phyloP scores from a whole-genome alignment of 1,140 invertebrate species.

The Alviniconcha marisindica region DNA sequence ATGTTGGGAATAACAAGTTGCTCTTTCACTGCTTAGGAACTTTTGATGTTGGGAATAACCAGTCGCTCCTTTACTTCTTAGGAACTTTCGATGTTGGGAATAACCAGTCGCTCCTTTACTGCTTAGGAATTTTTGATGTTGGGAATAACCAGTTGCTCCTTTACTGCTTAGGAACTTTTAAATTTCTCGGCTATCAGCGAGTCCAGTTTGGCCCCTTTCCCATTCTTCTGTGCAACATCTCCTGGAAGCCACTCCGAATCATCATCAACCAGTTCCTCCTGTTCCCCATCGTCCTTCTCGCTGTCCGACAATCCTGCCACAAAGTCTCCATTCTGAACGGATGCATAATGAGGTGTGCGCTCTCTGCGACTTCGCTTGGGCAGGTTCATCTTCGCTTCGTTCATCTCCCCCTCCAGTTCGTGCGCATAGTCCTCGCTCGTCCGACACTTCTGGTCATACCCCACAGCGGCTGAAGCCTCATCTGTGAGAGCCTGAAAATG shows the following conservation, averaged over 20 bases:
- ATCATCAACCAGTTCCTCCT: slow-evolving; percentile 25
- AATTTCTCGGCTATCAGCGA: slow-evolving; percentile 49
- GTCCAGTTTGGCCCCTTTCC: slow-evolving; percentile 46
- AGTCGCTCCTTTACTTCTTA: too few relatives aligned
- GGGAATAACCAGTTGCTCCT: too few relatives aligned
- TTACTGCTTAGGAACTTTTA: slow-evolving; percentile 26
- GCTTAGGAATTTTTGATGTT: too few relatives aligned
- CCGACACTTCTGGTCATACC: not conserved
- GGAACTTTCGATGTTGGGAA: too few relatives aligned
- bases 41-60: too few relatives aligned
- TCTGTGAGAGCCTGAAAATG: slow-evolving; percentile 15
- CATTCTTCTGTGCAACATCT: not conserved
- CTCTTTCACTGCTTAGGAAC: too few relatives aligned
- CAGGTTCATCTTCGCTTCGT: not conserved
- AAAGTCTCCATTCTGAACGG: slow-evolving; percentile 16
- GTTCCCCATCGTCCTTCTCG: slow-evolving; percentile 28
- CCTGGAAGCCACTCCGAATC: slow-evolving; percentile 36
- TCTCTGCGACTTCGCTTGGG: slow-evolving; percentile 26
- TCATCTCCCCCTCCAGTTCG: slow-evolving; percentile 18
- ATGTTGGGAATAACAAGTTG: too few relatives aligned
- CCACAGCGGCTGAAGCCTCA: slow-evolving; percentile 15
- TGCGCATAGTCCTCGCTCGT: slow-evolving; percentile 40
- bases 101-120: too few relatives aligned
- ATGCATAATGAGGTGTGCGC: not conserved
- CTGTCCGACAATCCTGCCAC: slow-evolving; percentile 18